Evolutionary conservation across 2,888 invertebrate genomes (phyloP), one percentile per base, ranked within the genome.

Genomic region (Drosophila merina): DNA sequence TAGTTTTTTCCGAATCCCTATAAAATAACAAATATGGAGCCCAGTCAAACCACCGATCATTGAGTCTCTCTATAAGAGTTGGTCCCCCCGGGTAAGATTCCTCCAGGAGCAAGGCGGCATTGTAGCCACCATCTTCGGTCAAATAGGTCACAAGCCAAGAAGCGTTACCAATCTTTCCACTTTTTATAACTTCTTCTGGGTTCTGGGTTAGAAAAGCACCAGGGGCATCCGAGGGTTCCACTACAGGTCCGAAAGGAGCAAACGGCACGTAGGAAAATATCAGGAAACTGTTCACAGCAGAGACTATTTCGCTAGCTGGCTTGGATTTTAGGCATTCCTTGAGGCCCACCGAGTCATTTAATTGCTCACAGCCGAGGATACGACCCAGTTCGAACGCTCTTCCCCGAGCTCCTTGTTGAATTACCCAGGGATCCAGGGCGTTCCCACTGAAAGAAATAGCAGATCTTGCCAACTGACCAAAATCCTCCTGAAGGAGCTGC

Each of bases 51-150:
- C 88, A 82, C 20, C 93, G 91, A 10, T 93, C 92, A 93, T 95
- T 95, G 33, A 93, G 92, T 0, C 92, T 85, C 54, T 94, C 93
- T 1, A 95, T 89, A 5, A 92, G 76, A 2, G 91, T 90, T 0
- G 92, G 90, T 6, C 81, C 78, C 1, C 64, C 12, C 2, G 49
- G 42, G 0, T 50, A 26, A 4, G 54, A 54, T n/a, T 51, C 40
- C 30, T 85, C 74, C 45, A 92, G 75, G 20, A 93, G 90, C 57
- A 92, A 92, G 82, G 80, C 70, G 44, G 94, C 95, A 33, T 96
- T 96, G 80, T 95, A 96, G 26, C 95, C 92, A 66, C 96, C 96
- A 90, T 96, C 96, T 55, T 95, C 94, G 26, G 94, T 93, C 0
- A 94, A 94, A 50, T 95, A 93, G 5, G 95, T 94, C 1, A 94